Evolutionary conservation across 2,113 vertebrate genomes (phyloP).

Genomic region (Myotis lucifugus): DNA sequence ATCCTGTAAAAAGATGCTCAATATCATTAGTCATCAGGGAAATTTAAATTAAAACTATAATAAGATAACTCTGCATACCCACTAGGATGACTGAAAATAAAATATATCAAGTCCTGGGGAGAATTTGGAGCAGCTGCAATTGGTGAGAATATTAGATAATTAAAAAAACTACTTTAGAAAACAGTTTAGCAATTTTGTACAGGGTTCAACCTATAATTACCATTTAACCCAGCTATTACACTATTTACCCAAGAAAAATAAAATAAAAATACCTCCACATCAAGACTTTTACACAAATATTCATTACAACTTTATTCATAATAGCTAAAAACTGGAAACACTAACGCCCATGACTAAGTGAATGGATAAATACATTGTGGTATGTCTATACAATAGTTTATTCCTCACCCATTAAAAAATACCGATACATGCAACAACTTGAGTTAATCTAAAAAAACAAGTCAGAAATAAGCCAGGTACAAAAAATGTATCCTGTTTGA

Average conservation of each 20-base stretch:
- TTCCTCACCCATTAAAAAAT: not conserved
- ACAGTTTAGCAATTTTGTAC: not conserved
- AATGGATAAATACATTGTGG: not conserved
- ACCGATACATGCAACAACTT: not conserved
- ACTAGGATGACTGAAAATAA: not conserved
- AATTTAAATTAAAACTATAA: constrained; percentile 6
- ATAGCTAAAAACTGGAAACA: not conserved
- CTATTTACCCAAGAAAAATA: not conserved
- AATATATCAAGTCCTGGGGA: not conserved
- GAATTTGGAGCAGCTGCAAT: not conserved
- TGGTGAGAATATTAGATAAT: not conserved
- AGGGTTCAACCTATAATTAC: not conserved
- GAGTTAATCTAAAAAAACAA: not conserved
- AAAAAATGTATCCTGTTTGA: not conserved
- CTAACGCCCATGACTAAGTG: not conserved
- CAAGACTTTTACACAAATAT: not conserved
- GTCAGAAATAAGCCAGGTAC: not conserved
- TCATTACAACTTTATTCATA: not conserved
- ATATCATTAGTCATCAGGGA: not conserved
- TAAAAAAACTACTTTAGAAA: not conserved
- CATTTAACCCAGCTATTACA: not conserved
- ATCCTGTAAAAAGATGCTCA: not conserved
- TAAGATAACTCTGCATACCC: not conserved
- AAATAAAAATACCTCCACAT: not conserved
- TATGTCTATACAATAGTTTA: not conserved